Conservation (phyloP, 2,797 vertebrate species). For the Orestias chungarensis region DNA sequence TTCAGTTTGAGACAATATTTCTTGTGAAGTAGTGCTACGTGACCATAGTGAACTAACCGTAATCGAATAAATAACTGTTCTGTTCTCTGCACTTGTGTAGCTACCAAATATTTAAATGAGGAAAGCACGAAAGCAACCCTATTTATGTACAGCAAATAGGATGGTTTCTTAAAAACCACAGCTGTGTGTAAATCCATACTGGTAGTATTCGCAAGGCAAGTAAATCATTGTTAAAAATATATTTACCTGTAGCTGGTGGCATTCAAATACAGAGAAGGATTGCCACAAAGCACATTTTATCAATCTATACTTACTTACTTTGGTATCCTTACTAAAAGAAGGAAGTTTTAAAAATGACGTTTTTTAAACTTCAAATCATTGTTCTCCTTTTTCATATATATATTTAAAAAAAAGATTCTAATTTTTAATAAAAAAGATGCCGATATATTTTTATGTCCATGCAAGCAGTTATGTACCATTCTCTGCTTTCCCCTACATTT, state of each 20-base stretch:
- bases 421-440: too few species aligned
- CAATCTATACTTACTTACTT: not conserved
- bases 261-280: not conserved
- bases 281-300: not conserved
- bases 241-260: too few species aligned
- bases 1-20: not conserved
- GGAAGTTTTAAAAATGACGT: too few species aligned
- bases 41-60: not conserved
- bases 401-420: too few species aligned
- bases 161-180: not conserved
- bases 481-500: too few species aligned
- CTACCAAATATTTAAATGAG: not conserved
- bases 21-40: not conserved
- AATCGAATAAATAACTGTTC: not conserved
- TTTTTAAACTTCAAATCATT: too few species aligned
- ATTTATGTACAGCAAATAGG: not conserved
- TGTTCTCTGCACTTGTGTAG: not conserved
- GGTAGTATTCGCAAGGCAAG: too few species aligned
- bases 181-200: too few species aligned
- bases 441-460: too few species aligned
- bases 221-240: too few species aligned
- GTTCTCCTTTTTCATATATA: too few species aligned
- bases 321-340: not conserved
- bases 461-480: too few species aligned
- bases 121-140: not conserved